Conservation (phyloP, 30 jellyfish, hydroid and myxozoan genomes). For the Aurelia aurita region DNA sequence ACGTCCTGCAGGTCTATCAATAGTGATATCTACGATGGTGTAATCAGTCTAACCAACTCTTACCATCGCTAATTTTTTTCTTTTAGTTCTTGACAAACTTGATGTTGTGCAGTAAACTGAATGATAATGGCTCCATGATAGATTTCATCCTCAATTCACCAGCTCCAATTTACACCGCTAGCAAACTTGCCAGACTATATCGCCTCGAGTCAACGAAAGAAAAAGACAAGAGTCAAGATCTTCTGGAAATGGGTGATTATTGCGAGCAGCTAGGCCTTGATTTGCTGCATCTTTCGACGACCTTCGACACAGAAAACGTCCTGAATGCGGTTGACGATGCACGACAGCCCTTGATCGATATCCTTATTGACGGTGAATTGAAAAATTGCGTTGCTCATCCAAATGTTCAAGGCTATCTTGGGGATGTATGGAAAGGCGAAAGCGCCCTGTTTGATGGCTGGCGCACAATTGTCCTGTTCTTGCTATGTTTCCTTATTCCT, state of each 20-base stretch:
- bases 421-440: slow-evolving; percentile 95
- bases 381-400: slow-evolving; percentile 95
- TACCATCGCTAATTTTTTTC: not conserved
- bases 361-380: slow-evolving; percentile 89
- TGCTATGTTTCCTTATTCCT: slow-evolving; percentile 82
- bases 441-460: slow-evolving; percentile 74
- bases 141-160: slow-evolving; percentile 96
- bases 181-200: slow-evolving; percentile 81
- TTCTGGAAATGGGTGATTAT: slow-evolving; percentile 77
- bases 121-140: slow-evolving; percentile 82
- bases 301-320: slow-evolving; percentile 82
- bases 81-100: slow-evolving; percentile 84
- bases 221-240: slow-evolving; percentile 93
- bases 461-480: slow-evolving; percentile 45
- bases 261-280: slow-evolving; percentile 93
- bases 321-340: slow-evolving; percentile 94
- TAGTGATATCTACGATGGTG: no score
- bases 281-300: slow-evolving; percentile 81
- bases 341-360: slow-evolving; percentile 86
- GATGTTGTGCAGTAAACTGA: slow-evolving; percentile 93
- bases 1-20: no score
- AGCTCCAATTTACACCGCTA: slow-evolving; percentile 96
- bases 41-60: no score
- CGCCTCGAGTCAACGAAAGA: slow-evolving; percentile 87
- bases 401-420: slow-evolving; percentile 89